Evolutionary conservation across 1,140 invertebrate genomes (phyloP), one percentile per base, ranked within the genome.

Genomic region (Aporrectodea caliginosa): DNA sequence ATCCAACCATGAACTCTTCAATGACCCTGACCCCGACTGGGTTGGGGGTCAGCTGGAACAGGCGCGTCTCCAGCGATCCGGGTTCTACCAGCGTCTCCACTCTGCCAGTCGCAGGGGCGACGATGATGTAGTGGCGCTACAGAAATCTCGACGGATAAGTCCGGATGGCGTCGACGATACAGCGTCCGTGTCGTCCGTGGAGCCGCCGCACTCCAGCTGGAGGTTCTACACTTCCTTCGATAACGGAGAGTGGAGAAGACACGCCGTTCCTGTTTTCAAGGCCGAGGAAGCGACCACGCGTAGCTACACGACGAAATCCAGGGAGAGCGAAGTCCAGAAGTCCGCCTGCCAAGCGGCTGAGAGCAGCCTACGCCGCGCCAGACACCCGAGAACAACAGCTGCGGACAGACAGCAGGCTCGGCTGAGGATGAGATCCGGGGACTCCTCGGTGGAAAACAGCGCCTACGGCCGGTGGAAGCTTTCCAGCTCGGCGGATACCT

Each of bases 151-250:
- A 22, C 6, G 22, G 43, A n/a, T n/a, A n/a, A 58, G 43, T 58
- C 43, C 43, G 43, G 43, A 58, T 12, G 22, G 6, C 6, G 43
- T 12, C 6, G 43, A 6, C 6, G 43, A 12, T 6, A 58, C 43
- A 12, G 6, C 43, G 6, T 22, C 43, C 22, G n/a, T n/a, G n/a
- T n/a, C n/a, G n/a, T n/a, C n/a, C n/a, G n/a, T n/a, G n/a, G n/a
- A n/a, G n/a, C 43, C 43, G 33, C 75, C 75, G 1, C 75, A 76
- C 43, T 35, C 75, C 34, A 76, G 75, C 29, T 76, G 75, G 75
- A 32, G 75, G 32, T 76, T 76, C 35, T 76, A 76, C 75, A 76
- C 75, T 12, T 76, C 75, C 22, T 76, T 35, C 27, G 75, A 76
- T 35, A 76, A 76, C 27, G 75, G 75, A 35, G 75, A 76, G 43